Conservation (phyloP, 2,888 invertebrate genomes). For the Dusona sp. region DNA sequence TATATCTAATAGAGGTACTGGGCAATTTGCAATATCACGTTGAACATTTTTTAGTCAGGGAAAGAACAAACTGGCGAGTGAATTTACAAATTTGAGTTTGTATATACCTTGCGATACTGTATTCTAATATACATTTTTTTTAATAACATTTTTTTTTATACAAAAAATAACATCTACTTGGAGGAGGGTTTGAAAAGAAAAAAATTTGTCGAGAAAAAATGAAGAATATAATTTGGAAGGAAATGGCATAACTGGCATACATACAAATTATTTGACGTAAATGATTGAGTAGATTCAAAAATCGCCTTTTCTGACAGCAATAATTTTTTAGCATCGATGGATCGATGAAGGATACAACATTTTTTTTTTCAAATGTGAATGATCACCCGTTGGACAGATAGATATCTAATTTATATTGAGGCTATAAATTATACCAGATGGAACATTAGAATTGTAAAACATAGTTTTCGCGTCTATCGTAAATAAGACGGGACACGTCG, state of each 20-base stretch:
- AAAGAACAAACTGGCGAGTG: not conserved
- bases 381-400: not conserved
- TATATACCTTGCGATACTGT: not conserved
- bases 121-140: too few species aligned
- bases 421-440: conserved; percentile 24
- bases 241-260: too few species aligned
- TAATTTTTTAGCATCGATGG: not conserved
- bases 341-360: not conserved
- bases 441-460: conserved; percentile 30
- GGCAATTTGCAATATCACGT: conserved; percentile 28
- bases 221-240: too few species aligned
- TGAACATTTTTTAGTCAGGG: not conserved
- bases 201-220: too few species aligned
- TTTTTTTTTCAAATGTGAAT: not conserved
- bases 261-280: not conserved
- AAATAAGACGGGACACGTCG: not conserved
- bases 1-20: not conserved
- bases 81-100: not conserved
- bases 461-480: not conserved
- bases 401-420: not conserved
- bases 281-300: not conserved
- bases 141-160: too few species aligned
- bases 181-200: too few species aligned
- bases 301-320: not conserved
- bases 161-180: too few species aligned